A percentile compares a stretch with the other conserved stretches of the same genome.
Conservation (phyloP, 2,888 invertebrate species). For the Monoplex corrugatus region DNA sequence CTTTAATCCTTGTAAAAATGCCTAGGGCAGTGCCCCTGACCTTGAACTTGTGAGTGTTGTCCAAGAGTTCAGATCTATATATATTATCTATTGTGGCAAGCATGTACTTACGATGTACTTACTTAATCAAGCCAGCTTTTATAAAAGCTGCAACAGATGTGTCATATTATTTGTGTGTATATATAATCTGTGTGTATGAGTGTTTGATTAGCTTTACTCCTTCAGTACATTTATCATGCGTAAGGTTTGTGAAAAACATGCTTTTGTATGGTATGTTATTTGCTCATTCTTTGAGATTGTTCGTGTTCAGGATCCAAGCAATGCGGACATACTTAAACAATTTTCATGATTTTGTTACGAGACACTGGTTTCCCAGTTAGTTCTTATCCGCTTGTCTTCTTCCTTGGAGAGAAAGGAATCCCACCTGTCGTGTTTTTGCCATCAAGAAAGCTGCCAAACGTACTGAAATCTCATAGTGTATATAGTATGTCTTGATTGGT, state of each 20-base stretch:
- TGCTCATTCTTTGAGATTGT: conserved; percentile 1
- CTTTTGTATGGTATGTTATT: neutral
- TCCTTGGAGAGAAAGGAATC: neutral
- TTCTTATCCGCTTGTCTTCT: neutral
- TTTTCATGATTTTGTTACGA: neutral
- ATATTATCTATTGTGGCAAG: conserved; percentile 46
- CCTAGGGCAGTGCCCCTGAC: conserved; percentile 46
- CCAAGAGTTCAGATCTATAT: conserved; percentile 37
- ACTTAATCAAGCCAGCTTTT: conserved; percentile 32
- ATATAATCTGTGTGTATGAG: neutral
- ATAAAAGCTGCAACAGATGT: conserved; percentile 28
- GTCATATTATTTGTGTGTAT: conserved; percentile 29
- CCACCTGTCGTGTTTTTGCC: neutral
- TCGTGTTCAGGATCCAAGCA: too few species aligned
- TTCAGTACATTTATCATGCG: neutral
- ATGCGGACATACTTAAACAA: neutral
- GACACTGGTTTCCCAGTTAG: neutral
- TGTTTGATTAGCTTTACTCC: neutral
- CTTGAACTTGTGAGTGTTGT: conserved; percentile 39
- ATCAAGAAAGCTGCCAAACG: conserved; percentile 35
- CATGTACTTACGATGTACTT: conserved; percentile 48
- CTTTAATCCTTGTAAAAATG: conserved; percentile 50
- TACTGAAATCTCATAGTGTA: neutral
- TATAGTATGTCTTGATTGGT: neutral
- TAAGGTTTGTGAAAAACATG: neutral